These are phyloP conservation scores for Erebia ligea DNA, from an alignment of 2,888 invertebrate genomes.

Conservation along the genomic window DNA sequence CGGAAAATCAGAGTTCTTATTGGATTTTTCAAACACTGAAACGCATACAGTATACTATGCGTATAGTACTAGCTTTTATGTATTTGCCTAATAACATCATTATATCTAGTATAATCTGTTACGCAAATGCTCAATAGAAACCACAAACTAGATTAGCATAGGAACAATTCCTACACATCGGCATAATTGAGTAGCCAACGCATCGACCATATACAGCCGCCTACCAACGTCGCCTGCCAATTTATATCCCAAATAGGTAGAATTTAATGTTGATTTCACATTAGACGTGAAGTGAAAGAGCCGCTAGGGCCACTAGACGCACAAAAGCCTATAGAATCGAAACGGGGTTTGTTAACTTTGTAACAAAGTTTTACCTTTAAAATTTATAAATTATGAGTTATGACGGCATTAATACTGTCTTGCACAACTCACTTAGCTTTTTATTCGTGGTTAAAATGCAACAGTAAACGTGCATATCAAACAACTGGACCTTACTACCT, in stretches of 20 bases:
- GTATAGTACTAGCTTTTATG: neutral
- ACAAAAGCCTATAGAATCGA: neutral
- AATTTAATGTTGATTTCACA: constrained; percentile 33
- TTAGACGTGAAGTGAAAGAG: neutral
- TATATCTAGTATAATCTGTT: constrained; percentile 13
- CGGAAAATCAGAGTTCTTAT: no score
- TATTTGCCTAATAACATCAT: constrained; percentile 1
- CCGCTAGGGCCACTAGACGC: neutral
- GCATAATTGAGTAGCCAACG: constrained; percentile 38
- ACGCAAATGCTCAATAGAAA: constrained; percentile 7
- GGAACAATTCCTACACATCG: constrained; percentile 34
- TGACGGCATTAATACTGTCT: no score
- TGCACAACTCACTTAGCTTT: neutral
- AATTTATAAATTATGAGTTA: no score
- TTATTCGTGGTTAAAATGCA: no score
- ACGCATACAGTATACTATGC: no score
- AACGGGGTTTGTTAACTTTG: no score
- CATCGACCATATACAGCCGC: constrained; percentile 35
- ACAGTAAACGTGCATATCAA: no score
- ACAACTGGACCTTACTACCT: no score
- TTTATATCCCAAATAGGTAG: constrained; percentile 45
- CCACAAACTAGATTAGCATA: constrained; percentile 31
- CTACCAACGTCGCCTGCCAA: constrained; percentile 38
- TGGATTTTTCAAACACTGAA: no score
- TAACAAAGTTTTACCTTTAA: no score